Percentiles rank a stretch among this genome's conserved stretches.
These are phyloP conservation scores for Avahi laniger DNA, from an alignment of 2,797 vertebrate genomes.

Conservation along the genomic window DNA sequence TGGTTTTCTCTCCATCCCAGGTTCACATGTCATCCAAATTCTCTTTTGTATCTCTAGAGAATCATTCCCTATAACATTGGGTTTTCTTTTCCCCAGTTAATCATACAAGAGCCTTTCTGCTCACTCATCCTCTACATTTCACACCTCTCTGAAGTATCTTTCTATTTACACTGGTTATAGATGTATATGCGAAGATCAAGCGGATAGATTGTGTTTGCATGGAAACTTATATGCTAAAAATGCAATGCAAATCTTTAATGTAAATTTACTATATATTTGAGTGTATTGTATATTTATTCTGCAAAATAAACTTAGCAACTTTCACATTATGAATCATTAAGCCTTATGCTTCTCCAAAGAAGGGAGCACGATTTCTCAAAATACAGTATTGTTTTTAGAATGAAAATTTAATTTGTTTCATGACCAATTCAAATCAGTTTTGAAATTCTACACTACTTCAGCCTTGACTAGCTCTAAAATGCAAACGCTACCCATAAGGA, in stretches of 20 bases:
- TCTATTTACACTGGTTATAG: conserved; percentile 49
- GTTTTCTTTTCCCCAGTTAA: background rate
- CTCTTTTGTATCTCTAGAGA: conserved; percentile 18
- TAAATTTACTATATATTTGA: conserved; percentile 66
- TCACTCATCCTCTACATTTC: conserved; percentile 31
- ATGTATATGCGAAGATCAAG: conserved; percentile 24
- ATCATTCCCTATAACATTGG: background rate
- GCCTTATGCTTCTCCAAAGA: conserved; percentile 70
- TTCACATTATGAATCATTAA: conserved; percentile 70
- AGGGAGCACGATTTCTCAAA: conserved; percentile 66
- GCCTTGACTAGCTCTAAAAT: conserved; percentile 58
- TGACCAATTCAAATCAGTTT: conserved; percentile 69
- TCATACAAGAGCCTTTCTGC: conserved; percentile 21
- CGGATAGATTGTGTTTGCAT: conserved; percentile 20
- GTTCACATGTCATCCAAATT: background rate
- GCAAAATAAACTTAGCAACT: conserved; percentile 60
- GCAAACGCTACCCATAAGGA: conserved; percentile 65
- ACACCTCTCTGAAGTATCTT: conserved; percentile 37
- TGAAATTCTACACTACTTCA: conserved; percentile 43
- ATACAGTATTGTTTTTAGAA: conserved; percentile 74
- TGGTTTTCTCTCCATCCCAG: background rate
- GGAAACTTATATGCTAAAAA: conserved; percentile 50
- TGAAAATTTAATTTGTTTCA: conserved; percentile 71
- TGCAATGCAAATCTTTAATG: conserved; percentile 49
- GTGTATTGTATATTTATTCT: conserved; percentile 58